Evolutionary conservation across 2,888 invertebrate species (phyloP), one percentile per base, ranked within the genome.

Genomic region (Imbricaverruca yamaguchii): DNA sequence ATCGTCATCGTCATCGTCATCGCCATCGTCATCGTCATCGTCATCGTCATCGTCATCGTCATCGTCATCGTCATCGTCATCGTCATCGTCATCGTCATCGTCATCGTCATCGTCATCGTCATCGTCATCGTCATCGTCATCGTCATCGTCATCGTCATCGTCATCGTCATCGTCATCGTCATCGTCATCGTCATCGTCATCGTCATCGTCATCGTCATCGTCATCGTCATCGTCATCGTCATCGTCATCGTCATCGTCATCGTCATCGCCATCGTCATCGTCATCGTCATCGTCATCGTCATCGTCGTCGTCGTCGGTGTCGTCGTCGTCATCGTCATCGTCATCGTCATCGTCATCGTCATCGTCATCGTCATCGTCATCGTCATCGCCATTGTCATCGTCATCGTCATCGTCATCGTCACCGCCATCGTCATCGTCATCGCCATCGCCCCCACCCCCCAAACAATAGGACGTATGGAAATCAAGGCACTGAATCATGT

Each of bases 341-440:
- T 65, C 67, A 4, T 65, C 67, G n/a, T 65, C 67, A 4, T 65
- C 67, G n/a, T 65, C 67, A 65, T 65, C 67, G n/a, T 65, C 67
- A 4, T 65, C 67, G 4, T 65, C 67, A 4, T 65, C 67, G n/a
- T 65, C 67, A 4, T 65, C 67, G n/a, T 65, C 67, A 4, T 65
- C 67, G n/a, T 65, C 67, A 65, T 65, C 65, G n/a, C n/a, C 65
- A 65, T 65, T n/a, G n/a, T 65, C 65, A 65, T 65, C 65, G n/a
- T n/a, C n/a, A n/a, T n/a, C 39, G n/a, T 39, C 39, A 4, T 39
- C 39, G 39, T 39, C 39, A 4, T 39, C 39, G 39, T 39, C n/a
- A n/a, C n/a, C n/a, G n/a, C n/a, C n/a, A n/a, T n/a, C n/a, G n/a
- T n/a, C n/a, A 65, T 65, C 67, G n/a, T 65, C 67, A 65, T 65